Evolutionary conservation across 2,888 invertebrate genomes (phyloP).

Genomic region (Andrena minutula): DNA sequence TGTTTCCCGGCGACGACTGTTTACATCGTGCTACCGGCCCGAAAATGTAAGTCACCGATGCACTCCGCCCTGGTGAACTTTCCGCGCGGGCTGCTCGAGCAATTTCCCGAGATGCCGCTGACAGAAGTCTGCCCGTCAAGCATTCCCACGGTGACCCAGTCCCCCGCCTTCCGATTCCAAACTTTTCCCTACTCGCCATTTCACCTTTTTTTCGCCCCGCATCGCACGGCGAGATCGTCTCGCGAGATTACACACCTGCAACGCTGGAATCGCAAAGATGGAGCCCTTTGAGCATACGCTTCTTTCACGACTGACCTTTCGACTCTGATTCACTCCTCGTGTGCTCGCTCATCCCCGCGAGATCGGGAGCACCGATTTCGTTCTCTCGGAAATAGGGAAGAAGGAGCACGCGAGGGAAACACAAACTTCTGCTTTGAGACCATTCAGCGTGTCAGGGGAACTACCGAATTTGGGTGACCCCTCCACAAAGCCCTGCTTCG

Average conservation of each 20-base stretch:
- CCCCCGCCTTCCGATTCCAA: slow-evolving; percentile 53
- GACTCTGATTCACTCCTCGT: background rate
- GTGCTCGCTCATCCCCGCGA: too few species aligned
- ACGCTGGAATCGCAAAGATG: background rate
- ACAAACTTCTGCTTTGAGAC: background rate
- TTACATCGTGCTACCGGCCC: background rate
- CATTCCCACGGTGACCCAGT: slow-evolving; percentile 47
- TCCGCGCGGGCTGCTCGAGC: slow-evolving; percentile 43
- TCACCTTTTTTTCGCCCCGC: background rate
- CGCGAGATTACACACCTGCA: slow-evolving; percentile 8
- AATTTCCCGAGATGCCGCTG: slow-evolving; percentile 51
- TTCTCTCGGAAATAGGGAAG: background rate
- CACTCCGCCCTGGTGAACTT: slow-evolving; percentile 36
- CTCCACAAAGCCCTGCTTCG: background rate
- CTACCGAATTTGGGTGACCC: background rate
- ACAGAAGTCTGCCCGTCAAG: slow-evolving; percentile 51
- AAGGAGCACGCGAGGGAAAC: background rate
- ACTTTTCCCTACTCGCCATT: slow-evolving; percentile 42
- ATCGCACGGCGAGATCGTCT: background rate
- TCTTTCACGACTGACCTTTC: slow-evolving; percentile 13
- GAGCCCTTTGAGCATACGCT: slow-evolving; percentile 22
- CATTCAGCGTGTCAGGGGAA: background rate
- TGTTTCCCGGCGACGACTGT: slow-evolving; percentile 1
- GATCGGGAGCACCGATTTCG: background rate
- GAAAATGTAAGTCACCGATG: slow-evolving; percentile 36